A percentile compares a stretch with the other conserved stretches of the same genome.
phyloP scores from a whole-genome alignment of 37 sponge, comb jelly and placozoan genomes.

The Chondrilla cf. caribensis region DNA sequence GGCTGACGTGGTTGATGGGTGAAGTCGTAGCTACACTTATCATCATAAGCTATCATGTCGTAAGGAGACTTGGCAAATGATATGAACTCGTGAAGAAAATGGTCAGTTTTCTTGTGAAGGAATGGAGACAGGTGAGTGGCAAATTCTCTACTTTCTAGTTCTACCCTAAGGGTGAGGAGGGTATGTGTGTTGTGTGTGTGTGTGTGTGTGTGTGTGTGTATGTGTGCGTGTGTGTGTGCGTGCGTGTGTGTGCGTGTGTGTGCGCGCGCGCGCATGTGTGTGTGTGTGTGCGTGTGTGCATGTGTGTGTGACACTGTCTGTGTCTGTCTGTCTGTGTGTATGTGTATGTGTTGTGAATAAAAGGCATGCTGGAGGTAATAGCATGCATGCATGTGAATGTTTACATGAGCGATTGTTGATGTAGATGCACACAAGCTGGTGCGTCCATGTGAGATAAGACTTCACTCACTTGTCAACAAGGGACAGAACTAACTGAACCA shows the following conservation, averaged over 20 bases:
- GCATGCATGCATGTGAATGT: neutral
- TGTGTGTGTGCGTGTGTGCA: conserved; percentile 30
- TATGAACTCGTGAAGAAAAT: conserved; percentile 76
- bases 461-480: conserved; percentile 65
- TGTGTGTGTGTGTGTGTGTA: conserved; percentile 15
- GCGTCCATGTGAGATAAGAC: neutral
- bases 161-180: conserved; percentile 33
- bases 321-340: conserved; percentile 1
- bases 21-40: conserved; percentile 44
- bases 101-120: conserved; percentile 58
- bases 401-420: neutral
- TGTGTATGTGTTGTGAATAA: neutral
- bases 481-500: conserved; percentile 65
- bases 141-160: conserved; percentile 60
- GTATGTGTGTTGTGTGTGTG: neutral
- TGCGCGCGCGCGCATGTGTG: conserved; percentile 28
- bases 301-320: neutral
- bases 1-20: too few species aligned
- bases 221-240: conserved; percentile 41
- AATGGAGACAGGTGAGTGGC: conserved; percentile 58
- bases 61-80: conserved; percentile 70
- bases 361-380: neutral
- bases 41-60: conserved; percentile 80
- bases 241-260: conserved; percentile 36
- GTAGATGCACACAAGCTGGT: neutral